phyloP scores from a whole-genome alignment of 2,797 vertebrate genomes.

The Anolis apletophallus region DNA sequence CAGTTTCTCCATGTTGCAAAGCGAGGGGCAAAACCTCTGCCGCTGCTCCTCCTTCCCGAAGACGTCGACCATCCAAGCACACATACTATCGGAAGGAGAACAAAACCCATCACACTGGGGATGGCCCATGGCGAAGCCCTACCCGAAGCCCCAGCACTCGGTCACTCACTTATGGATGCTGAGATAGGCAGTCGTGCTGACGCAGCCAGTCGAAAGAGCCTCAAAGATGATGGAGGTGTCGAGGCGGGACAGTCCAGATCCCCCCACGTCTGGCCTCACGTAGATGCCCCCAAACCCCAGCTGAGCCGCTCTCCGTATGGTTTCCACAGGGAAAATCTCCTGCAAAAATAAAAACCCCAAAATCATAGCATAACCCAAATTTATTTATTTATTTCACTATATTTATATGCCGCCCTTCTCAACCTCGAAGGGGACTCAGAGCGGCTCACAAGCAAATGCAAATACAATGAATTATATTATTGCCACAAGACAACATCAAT shows the following conservation, averaged over 20 bases:
- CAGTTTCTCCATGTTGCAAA: slow-evolving; percentile 94
- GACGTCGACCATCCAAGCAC: slow-evolving; percentile 95
- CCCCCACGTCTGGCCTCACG: slow-evolving; percentile 89
- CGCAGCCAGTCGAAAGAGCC: slow-evolving; percentile 94
- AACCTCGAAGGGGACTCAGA: too few relatives aligned
- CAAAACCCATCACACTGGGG: background rate
- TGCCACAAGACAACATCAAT: too few relatives aligned
- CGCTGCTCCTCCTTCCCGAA: slow-evolving; percentile 91
- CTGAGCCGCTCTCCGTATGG: slow-evolving; percentile 89
- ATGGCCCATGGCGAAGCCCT: accelerated
- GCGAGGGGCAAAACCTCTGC: slow-evolving; percentile 87
- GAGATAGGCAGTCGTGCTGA: slow-evolving; percentile 96
- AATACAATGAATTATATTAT: too few relatives aligned
- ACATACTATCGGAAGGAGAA: slow-evolving; percentile 85
- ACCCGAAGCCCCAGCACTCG: background rate
- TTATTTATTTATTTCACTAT: too few relatives aligned
- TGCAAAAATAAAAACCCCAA: slow-evolving; percentile 56
- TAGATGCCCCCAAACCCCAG: slow-evolving; percentile 95
- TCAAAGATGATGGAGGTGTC: slow-evolving; percentile 96
- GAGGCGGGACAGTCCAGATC: slow-evolving; percentile 92
- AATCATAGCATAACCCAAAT: background rate
- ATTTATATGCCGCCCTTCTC: too few relatives aligned
- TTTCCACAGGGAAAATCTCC: slow-evolving; percentile 93
- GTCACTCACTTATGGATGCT: slow-evolving; percentile 96
- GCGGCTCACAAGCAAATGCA: too few relatives aligned